phyloP scores from a whole-genome alignment of 2,888 invertebrate genomes.

The Smittia aterrima region DNA sequence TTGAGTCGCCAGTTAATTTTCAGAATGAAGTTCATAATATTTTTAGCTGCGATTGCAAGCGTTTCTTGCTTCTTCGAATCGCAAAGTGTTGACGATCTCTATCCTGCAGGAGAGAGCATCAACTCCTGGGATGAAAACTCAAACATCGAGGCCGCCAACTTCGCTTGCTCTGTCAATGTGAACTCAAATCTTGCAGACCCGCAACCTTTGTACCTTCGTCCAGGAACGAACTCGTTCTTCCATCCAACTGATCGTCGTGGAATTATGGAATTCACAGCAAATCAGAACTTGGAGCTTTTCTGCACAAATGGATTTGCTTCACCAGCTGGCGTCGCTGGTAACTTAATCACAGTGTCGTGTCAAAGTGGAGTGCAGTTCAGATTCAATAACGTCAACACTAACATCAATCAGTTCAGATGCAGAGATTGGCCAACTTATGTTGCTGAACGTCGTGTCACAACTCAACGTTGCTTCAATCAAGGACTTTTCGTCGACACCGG shows the following conservation, averaged over 20 bases:
- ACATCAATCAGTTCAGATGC: slow-evolving; percentile 22
- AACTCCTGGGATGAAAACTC: background rate
- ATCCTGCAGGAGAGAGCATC: background rate
- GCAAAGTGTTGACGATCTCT: background rate
- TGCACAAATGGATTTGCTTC: slow-evolving; percentile 45
- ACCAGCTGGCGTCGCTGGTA: slow-evolving; percentile 41
- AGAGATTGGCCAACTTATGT: slow-evolving; percentile 14
- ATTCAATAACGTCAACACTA: background rate
- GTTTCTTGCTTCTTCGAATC: background rate
- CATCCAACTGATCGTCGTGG: slow-evolving; percentile 47
- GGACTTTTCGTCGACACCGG: slow-evolving; percentile 20
- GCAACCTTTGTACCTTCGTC: slow-evolving; percentile 60
- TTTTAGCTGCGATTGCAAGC: background rate
- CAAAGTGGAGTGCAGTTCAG: background rate
- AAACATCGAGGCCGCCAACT: background rate
- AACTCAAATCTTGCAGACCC: slow-evolving; percentile 47
- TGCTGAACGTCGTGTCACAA: background rate
- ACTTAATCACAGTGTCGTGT: slow-evolving; percentile 20
- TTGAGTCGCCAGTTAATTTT: background rate
- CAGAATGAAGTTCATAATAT: background rate
- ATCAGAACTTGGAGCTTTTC: slow-evolving; percentile 48
- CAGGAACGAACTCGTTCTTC: slow-evolving; percentile 51
- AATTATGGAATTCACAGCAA: slow-evolving; percentile 47
- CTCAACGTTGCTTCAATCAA: slow-evolving; percentile 3
- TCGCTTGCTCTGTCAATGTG: background rate